Percentiles rank a stretch among this genome's conserved stretches.
These are phyloP conservation scores for Andrena minutula DNA, from an alignment of 2,888 invertebrate species.

Conservation along the genomic window DNA sequence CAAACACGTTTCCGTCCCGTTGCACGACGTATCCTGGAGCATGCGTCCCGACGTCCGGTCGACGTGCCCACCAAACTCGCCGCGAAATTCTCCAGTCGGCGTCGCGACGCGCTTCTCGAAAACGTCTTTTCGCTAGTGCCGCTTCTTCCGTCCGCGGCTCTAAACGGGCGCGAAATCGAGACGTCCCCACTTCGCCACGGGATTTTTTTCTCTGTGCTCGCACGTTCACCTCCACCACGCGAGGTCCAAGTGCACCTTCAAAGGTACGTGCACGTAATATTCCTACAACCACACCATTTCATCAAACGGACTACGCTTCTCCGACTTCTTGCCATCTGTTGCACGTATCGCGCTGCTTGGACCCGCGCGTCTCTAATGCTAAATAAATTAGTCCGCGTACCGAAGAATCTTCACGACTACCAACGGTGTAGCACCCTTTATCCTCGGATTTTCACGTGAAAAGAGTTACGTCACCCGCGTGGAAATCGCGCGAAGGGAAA, in stretches of 20 bases:
- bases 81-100: constrained; percentile 74
- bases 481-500: not conserved
- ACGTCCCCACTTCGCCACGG: not conserved
- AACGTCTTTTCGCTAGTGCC: constrained; percentile 59
- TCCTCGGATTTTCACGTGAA: not conserved
- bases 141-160: not conserved
- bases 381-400: not conserved
- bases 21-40: constrained; percentile 46
- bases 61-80: constrained; percentile 48
- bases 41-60: constrained; percentile 59
- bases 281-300: not conserved
- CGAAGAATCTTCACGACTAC: not conserved
- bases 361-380: not conserved
- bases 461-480: not conserved
- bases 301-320: not conserved
- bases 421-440: not conserved
- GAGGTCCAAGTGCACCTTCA: not conserved
- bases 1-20: constrained; percentile 9
- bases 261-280: constrained; percentile 34
- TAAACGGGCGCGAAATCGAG: not conserved
- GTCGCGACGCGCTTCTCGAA: constrained; percentile 75
- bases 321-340: constrained; percentile 21
- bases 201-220: not conserved
- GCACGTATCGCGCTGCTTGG: not conserved
- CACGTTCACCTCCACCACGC: not conserved